Evolutionary conservation across 2,888 invertebrate genomes (phyloP), one percentile per base, ranked within the genome.

Genomic region (Schizotus pectinicornis): DNA sequence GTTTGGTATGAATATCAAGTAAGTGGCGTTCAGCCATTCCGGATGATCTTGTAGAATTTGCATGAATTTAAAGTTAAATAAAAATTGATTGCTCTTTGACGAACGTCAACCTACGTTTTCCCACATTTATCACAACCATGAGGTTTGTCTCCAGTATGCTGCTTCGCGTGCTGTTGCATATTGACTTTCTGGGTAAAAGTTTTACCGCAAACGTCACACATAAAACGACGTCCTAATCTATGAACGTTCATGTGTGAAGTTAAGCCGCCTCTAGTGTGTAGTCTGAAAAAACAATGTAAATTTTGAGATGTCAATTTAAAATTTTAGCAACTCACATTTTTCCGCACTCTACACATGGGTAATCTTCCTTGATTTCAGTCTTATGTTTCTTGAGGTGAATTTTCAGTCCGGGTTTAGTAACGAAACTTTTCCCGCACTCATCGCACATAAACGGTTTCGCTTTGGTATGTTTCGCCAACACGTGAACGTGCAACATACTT

Each of bases 131-230:
- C 77, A 77, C 86, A 86, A 31, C 73, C 73, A 70, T 82, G 80
- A 0, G 77, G 80, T 59, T 83, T 82, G 13, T 79, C 79, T 2
- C 82, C 82, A 2, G 80, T 80, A 64, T 81, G 81, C 54, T 79
- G 78, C 63, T 79, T 80, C n/a, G 79, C 79, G 64, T 81, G 81
- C 61, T 80, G 80, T 59, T 78, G 79, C 79, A 81, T 79, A 61
- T 81, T 81, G 2, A 80, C 80, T 72, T 82, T 81, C 70, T 86
- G 86, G 8, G 81, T 80, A 68, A 85, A 86, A 0, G 79, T 76
- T 62, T 82, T 81, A 37, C 77, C 80, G 76, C 87, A 87, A 5
- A 86, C 79, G 36, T 85, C 85, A 70, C 87, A 87, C 71, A 81
- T 75, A 76, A 79, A 79, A 37, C 78, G 64, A 41, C 78, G 64